Conservation (phyloP, 2,113 vertebrate genomes). For the Aythya baeri region DNA sequence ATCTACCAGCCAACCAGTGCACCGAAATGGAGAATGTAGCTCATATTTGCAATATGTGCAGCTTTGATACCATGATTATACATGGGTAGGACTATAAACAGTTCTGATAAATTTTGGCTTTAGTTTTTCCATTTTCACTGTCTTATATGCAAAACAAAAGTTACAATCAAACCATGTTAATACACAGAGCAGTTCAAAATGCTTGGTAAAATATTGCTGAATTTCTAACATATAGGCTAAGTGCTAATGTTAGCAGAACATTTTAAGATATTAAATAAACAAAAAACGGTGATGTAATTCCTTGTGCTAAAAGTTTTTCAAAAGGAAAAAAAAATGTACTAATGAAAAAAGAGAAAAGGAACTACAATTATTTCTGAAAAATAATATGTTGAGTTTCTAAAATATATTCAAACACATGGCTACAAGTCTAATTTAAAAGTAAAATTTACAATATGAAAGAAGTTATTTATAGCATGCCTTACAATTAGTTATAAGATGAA, state of each 20-base stretch:
- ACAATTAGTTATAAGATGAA: background rate
- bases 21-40: background rate
- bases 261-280: background rate
- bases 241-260: background rate
- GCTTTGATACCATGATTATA: background rate
- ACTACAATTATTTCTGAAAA: background rate
- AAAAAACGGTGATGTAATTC: background rate
- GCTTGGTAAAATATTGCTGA: background rate
- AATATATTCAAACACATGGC: background rate
- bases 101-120: background rate
- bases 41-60: background rate
- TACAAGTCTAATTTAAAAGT: slow-evolving; percentile 9
- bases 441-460: background rate
- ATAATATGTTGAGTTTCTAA: background rate
- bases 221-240: background rate
- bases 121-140: background rate
- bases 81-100: background rate
- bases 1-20: background rate
- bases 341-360: background rate
- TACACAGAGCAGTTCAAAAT: background rate
- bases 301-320: background rate
- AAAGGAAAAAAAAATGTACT: background rate
- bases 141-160: background rate
- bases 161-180: background rate
- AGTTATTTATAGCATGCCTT: background rate